Base-by-base conservation (phyloP, 2,113 vertebrate genomes). In the Dipodomys ordii region DNA sequence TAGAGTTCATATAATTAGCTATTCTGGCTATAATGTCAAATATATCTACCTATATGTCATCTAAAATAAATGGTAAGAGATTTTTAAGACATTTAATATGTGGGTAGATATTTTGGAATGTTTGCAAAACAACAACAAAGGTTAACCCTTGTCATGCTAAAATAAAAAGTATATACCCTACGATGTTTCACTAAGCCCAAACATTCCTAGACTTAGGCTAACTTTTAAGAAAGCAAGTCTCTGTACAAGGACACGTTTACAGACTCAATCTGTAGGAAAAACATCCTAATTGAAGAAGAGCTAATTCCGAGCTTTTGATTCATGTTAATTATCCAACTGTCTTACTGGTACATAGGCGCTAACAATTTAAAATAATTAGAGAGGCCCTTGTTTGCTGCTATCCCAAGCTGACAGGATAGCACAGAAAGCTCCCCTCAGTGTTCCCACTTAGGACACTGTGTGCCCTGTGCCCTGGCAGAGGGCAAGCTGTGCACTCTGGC, bases 51-150 rank as follows among this genome's bases (percentile, higher is more conserved):
- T 68, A 77, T 60, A 83, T 81, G 13, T 87, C 27, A 93, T 19
- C 12, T 30, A 74, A 88, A 89, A 62, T 46, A 92, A 79, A 35
- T 16, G 12, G n/a, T 35, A 27, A 74, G 35, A 76, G 5, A 92
- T 39, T 32, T 86, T 76, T 81, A 90, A 81, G 49, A 83, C 60
- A 68, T 62, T 30, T 25, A 83, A 39, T 60, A 79, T 19, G 10
- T 82, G n/a, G 78, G 44, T 1, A 87, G 22, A 57, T 3, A 3
- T 87, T 88, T 57, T 64, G 4, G 6, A 49, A 25, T 87, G 80
- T 64, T 92, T 73, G 81, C 11, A 81, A 95, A 92, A 44, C 32
- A 92, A 94, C 93, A 90, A 6, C 74, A 67, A 71, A 23, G 49
- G 1, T 30, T 27, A 25, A 57, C 15, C 12, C 15, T 13, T 23